Evolutionary conservation across 37 sponge, comb jelly and placozoan species (phyloP).

Genomic region (Crambe crambe): DNA sequence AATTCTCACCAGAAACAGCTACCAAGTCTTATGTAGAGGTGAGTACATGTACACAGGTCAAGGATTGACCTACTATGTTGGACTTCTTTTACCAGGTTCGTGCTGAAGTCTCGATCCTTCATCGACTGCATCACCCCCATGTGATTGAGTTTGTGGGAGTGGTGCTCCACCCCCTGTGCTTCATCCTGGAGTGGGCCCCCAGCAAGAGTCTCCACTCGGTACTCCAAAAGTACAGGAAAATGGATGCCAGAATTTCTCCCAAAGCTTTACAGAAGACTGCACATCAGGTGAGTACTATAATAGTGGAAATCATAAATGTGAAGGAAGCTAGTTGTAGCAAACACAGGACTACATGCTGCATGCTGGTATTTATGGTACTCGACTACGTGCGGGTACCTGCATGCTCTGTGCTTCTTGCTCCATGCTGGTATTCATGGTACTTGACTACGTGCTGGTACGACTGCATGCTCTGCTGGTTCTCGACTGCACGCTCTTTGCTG

Average conservation of each 20-base stretch:
- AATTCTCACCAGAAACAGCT: conserved; percentile 42
- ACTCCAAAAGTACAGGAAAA: conserved; percentile 63
- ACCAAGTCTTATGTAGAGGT: conserved; percentile 64
- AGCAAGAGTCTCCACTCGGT: conserved; percentile 57
- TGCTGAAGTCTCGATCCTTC: conserved; percentile 78
- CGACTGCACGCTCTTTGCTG: too few species aligned
- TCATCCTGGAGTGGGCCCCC: conserved; percentile 93
- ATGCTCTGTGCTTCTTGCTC: too few species aligned
- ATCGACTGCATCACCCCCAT: conserved; percentile 63
- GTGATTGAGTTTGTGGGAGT: conserved; percentile 79
- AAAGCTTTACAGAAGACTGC: conserved; percentile 59
- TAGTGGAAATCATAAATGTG: too few species aligned
- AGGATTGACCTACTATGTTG: background rate
- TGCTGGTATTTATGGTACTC: too few species aligned
- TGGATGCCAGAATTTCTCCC: conserved; percentile 62
- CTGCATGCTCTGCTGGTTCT: too few species aligned
- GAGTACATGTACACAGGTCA: background rate
- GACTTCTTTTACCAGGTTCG: conserved; percentile 37
- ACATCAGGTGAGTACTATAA: conserved; percentile 45
- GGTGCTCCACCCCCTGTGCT: conserved; percentile 74
- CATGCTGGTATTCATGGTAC: too few species aligned
- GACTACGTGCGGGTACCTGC: too few species aligned
- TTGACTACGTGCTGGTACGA: too few species aligned
- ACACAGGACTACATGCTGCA: too few species aligned
- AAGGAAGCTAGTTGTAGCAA: too few species aligned